Percentiles rank a stretch among this genome's conserved stretches.
phyloP scores from a whole-genome alignment of 2,113 vertebrate genomes.

The Lichenostomus cassidix region DNA sequence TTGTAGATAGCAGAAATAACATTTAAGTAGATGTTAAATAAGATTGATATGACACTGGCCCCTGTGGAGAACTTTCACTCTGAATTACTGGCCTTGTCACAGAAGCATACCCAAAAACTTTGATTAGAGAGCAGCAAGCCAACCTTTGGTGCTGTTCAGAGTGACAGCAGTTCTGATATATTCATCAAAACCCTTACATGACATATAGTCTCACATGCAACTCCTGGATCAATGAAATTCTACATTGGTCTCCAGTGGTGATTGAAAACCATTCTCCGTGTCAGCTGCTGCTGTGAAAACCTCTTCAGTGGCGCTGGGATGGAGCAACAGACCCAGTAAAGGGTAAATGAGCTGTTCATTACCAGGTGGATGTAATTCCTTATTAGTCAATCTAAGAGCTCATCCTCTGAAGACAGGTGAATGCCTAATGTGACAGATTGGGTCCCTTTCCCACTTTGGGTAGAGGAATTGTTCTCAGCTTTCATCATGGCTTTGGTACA shows the following conservation, averaged over 20 bases:
- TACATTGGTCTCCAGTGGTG: neutral
- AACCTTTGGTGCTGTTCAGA: constrained; percentile 5
- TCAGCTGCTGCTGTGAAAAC: neutral
- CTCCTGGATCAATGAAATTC: constrained; percentile 37
- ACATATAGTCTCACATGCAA: neutral
- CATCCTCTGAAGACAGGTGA: neutral
- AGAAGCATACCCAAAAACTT: constrained; percentile 6
- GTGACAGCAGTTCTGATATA: constrained; percentile 48
- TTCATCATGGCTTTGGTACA: neutral
- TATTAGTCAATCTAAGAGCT: constrained; percentile 5
- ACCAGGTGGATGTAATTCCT: constrained; percentile 9
- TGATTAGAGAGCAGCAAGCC: constrained; percentile 26
- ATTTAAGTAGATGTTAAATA: constrained; percentile 48
- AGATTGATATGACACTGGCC: constrained; percentile 21
- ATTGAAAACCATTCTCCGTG: constrained; percentile 8
- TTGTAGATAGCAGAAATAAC: neutral
- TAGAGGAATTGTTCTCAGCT: neutral
- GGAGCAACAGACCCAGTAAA: neutral
- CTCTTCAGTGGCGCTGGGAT: neutral
- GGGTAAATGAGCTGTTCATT: neutral
- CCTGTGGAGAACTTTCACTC: neutral
- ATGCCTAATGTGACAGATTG: neutral
- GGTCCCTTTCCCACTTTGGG: neutral
- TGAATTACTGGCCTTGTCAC: constrained; percentile 12
- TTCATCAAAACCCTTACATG: constrained; percentile 34